These are phyloP conservation scores for Plutomurus gul DNA, from an alignment of 1,140 invertebrate species.

Conservation along the genomic window DNA sequence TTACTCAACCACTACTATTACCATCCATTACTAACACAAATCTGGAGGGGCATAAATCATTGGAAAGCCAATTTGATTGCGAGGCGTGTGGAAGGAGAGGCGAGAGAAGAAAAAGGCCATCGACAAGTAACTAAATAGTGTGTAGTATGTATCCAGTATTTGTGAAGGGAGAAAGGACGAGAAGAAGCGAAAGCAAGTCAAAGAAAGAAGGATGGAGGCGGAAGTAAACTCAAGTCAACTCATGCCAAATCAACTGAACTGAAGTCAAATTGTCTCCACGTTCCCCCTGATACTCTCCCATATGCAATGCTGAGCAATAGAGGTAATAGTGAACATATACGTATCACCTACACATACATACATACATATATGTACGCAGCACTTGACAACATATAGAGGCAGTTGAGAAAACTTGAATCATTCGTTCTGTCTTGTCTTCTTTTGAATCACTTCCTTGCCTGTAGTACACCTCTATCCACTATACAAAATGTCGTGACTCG, in stretches of 20 bases:
- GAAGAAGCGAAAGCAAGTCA: background rate
- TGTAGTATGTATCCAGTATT: too few relatives aligned
- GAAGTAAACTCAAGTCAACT: slow-evolving; percentile 15
- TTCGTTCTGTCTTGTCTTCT: too few relatives aligned
- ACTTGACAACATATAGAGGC: too few relatives aligned
- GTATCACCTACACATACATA: too few relatives aligned
- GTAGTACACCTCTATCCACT: background rate
- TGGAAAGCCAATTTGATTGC: slow-evolving; percentile 5
- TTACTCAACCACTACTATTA: background rate
- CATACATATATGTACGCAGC: too few relatives aligned
- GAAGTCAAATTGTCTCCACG: slow-evolving; percentile 22
- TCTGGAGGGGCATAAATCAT: slow-evolving; percentile 13
- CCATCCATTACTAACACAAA: slow-evolving; percentile 27
- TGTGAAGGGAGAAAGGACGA: background rate
- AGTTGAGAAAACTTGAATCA: too few relatives aligned
- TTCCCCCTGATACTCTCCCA: background rate
- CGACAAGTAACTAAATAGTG: background rate
- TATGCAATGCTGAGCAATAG: too few relatives aligned
- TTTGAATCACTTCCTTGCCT: background rate
- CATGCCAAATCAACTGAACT: slow-evolving; percentile 22
- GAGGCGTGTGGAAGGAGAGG: background rate
- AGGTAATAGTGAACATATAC: too few relatives aligned
- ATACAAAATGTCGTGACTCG: background rate
- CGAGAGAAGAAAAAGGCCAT: background rate
- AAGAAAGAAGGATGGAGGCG: slow-evolving; percentile 8